Conservation (phyloP, 2,113 vertebrate species). For the Mesitornis unicolor region DNA sequence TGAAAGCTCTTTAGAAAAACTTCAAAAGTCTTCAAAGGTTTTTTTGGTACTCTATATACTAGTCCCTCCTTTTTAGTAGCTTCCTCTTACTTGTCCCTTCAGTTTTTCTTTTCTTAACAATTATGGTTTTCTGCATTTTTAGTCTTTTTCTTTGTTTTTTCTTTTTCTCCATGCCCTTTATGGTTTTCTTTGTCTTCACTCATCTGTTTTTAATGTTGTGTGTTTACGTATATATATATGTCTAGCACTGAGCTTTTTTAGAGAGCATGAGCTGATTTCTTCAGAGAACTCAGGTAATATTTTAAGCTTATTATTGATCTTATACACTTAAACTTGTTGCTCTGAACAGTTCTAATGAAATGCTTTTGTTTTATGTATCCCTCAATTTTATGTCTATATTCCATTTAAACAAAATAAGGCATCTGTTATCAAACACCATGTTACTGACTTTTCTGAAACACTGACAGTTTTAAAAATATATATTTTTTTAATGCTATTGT, state of each 20-base stretch:
- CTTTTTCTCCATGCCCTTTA: fast-evolving
- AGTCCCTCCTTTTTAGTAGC: not conserved
- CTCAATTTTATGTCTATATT: not conserved
- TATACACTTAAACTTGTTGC: not conserved
- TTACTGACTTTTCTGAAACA: constrained; percentile 7
- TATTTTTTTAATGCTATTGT: not conserved
- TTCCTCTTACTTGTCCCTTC: not conserved
- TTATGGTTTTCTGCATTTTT: not conserved
- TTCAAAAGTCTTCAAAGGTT: not conserved
- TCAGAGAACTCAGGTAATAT: not conserved
- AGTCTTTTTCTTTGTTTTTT: not conserved
- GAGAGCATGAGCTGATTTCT: not conserved
- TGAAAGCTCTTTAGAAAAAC: not conserved
- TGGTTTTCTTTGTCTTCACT: not conserved
- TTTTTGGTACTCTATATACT: not conserved
- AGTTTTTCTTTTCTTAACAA: not conserved
- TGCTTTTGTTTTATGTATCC: not conserved
- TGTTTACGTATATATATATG: not conserved
- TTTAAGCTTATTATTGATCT: not conserved
- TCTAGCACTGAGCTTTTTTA: not conserved
- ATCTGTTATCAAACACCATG: not conserved
- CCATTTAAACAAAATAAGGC: not conserved
- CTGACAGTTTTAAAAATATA: not conserved
- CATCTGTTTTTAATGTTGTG: not conserved
- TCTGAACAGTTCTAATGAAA: not conserved